A percentile compares a stretch with the other conserved stretches of the same genome.
Evolutionary conservation across 2,797 vertebrate species (phyloP).

Genomic region (Lagodon rhomboides): DNA sequence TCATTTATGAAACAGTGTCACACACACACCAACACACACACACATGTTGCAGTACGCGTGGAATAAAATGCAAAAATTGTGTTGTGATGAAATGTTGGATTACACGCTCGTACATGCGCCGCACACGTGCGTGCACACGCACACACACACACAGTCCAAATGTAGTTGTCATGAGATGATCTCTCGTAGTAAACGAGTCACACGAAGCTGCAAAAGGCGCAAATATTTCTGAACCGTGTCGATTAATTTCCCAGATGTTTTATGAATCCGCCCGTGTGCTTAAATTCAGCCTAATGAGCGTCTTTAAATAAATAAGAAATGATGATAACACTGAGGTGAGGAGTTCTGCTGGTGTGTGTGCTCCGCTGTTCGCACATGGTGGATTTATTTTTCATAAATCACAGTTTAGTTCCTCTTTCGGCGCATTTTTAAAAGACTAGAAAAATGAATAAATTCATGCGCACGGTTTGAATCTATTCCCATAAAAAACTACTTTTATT

Average conservation of each 20-base stretch:
- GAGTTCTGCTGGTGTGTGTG: not conserved
- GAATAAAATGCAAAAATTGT: slow-evolving; percentile 27
- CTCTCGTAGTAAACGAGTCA: slow-evolving; percentile 38
- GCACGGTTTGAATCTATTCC: not conserved
- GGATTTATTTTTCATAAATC: slow-evolving; percentile 17
- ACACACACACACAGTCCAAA: slow-evolving; percentile 47
- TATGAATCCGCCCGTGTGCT: not conserved
- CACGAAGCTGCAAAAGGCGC: slow-evolving; percentile 13
- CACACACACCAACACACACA: not conserved
- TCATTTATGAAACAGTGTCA: not conserved
- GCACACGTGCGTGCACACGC: slow-evolving; percentile 43
- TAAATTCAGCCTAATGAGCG: not conserved
- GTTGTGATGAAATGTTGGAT: slow-evolving; percentile 53
- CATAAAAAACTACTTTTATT: not conserved
- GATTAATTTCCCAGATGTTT: not conserved
- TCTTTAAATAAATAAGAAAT: not conserved
- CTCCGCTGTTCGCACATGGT: not conserved
- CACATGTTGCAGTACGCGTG: slow-evolving; percentile 17
- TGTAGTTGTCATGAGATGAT: slow-evolving; percentile 35
- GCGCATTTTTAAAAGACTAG: not conserved
- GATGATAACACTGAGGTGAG: too few species aligned
- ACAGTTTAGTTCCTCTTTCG: not conserved
- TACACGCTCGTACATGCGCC: slow-evolving; percentile 14
- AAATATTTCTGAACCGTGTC: not conserved
- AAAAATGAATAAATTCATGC: too few species aligned